Evolutionary conservation across 2,888 invertebrate species (phyloP).

Genomic region (Mamestra brassicae): DNA sequence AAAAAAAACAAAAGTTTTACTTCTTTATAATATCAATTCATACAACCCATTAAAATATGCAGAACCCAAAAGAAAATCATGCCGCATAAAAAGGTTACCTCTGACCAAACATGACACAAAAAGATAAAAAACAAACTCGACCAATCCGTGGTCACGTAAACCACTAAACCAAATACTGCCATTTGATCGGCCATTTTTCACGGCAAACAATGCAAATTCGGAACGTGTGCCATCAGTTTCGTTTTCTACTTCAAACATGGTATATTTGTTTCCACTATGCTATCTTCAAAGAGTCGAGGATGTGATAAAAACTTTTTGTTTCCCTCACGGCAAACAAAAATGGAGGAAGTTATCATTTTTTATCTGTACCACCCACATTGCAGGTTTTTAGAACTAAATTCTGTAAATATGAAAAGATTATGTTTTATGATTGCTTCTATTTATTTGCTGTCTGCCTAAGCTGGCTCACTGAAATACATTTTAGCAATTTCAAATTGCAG

Average conservation of each 20-base stretch:
- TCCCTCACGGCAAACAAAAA: conserved; percentile 53
- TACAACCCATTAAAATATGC: neutral
- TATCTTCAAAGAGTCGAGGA: conserved; percentile 68
- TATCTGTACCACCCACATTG: conserved; percentile 54
- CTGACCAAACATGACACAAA: neutral
- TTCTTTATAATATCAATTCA: neutral
- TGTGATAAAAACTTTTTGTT: conserved; percentile 71
- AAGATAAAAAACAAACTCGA: conserved; percentile 30
- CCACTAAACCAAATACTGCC: conserved; percentile 27
- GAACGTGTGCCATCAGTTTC: conserved; percentile 36
- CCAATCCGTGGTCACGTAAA: conserved; percentile 18
- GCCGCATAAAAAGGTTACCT: neutral
- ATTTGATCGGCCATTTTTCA: conserved; percentile 37
- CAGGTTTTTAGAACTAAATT: conserved; percentile 40
- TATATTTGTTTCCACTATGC: conserved; percentile 64
- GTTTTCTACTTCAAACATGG: conserved; percentile 62
- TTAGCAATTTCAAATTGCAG: neutral
- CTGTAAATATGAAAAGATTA: conserved; percentile 11
- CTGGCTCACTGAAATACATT: neutral
- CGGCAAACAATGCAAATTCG: conserved; percentile 46
- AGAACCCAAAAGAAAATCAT: neutral
- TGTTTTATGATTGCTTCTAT: neutral
- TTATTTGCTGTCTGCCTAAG: neutral
- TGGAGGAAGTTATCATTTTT: conserved; percentile 57
- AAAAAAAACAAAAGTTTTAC: too few species aligned